Evolutionary conservation across 2,113 vertebrate species (phyloP), one percentile per base, ranked within the genome.

Genomic region (Rhynchomys soricoides): DNA sequence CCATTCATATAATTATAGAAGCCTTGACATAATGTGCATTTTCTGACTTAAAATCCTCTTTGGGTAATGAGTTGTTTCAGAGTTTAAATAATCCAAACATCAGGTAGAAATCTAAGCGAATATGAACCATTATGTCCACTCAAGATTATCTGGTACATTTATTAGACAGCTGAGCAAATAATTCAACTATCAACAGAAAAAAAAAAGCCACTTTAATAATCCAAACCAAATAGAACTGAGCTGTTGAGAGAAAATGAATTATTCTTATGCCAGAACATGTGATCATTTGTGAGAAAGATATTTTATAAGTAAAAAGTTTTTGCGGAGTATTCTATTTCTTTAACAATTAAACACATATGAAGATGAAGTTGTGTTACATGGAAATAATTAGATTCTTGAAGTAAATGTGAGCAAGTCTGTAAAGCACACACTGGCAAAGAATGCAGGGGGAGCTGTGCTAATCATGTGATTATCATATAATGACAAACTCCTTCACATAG

Each of bases 1-100:
- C 45, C 82, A 85, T 93, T 82, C 79, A 59, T 17, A 59, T 48
- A 95, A 71, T 82, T 73, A 94, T 95, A 78, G 88, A 89, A 86
- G 74, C 2, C 26, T 71, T 64, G 9, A 96, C n/a, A 95, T 4
- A 50, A 37, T 16, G 82, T 29, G 52, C 31, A 75, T 73, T 81
- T 68, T 81, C 34, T 57, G 68, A 45, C 43, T 40, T 88, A 55
- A 93, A 93, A 91, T 88, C 19, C 24, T 88, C 13, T 93, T 94
- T 85, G 62, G 5, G 34, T 93, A 95, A 75, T 78, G 26, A 87
- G 64, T 11, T 24, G 70, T 90, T 89, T 59, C 71, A 34, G 45
- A 40, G 50, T 89, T 74, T 70, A 91, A 94, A 95, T 24, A 62
- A 92, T 82, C n/a, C 62, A 62, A 34, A n/a, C 0, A 11, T 57